Conservation (phyloP, 1,140 invertebrate genomes). For the Leptinotarsa texana region DNA sequence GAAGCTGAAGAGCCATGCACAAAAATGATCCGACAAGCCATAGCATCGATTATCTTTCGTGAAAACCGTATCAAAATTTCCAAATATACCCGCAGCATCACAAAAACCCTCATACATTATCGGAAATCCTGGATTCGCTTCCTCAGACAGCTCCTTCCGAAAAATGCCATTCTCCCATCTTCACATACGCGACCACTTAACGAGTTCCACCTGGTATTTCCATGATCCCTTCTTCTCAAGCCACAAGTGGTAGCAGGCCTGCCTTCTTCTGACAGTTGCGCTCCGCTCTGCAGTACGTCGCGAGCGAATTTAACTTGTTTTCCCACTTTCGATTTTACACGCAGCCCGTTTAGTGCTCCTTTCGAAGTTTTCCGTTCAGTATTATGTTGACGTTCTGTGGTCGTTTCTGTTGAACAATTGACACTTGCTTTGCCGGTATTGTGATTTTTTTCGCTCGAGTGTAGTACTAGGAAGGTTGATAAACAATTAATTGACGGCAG, state of each 20-base stretch:
- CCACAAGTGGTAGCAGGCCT: slow-evolving; percentile 38
- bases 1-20: too few relatives aligned
- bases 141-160: not conserved
- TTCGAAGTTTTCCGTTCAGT: slow-evolving; percentile 5
- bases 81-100: too few relatives aligned
- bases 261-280: slow-evolving; percentile 36
- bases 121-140: slow-evolving; percentile 1
- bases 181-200: not conserved
- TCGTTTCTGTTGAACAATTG: slow-evolving; percentile 12
- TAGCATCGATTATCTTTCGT: too few relatives aligned
- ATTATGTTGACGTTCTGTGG: not conserved
- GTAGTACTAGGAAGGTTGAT: not conserved
- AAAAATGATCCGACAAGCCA: too few relatives aligned
- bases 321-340: slow-evolving; percentile 28
- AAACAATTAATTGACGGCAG: not conserved
- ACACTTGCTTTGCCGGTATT: not conserved
- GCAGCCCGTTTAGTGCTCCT: not conserved
- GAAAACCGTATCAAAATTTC: too few relatives aligned
- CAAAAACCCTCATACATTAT: not conserved
- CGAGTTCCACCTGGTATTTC: slow-evolving; percentile 7
- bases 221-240: slow-evolving; percentile 30
- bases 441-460: not conserved
- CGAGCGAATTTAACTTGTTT: slow-evolving; percentile 16
- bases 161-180: not conserved
- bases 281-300: slow-evolving; percentile 20